phyloP scores from a whole-genome alignment of 1,140 invertebrate species.

The Megalopta genalis region DNA sequence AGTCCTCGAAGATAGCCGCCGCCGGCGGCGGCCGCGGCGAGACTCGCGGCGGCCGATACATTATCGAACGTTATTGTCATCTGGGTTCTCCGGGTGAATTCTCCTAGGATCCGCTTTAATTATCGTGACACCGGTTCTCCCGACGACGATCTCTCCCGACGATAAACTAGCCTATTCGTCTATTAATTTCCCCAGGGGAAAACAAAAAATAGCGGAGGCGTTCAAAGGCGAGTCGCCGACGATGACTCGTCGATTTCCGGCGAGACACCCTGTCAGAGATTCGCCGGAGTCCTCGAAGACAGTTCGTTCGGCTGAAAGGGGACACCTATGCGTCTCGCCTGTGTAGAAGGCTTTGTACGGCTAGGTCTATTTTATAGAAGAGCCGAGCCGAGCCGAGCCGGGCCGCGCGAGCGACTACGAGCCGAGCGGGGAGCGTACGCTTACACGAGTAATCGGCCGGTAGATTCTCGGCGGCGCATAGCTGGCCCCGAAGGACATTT shows the following conservation, averaged over 20 bases:
- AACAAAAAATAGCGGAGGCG: background rate
- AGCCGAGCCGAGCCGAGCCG: no score
- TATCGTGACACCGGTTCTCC: background rate
- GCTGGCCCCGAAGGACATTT: conserved; percentile 5
- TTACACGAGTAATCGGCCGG: background rate
- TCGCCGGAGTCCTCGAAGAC: background rate
- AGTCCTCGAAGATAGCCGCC: no score
- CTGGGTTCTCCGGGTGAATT: no score
- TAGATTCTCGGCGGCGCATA: background rate
- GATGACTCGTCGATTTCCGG: background rate
- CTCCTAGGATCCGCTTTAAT: conserved; percentile 5
- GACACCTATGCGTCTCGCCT: no score
- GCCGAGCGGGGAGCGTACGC: no score
- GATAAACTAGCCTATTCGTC: background rate
- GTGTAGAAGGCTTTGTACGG: no score
- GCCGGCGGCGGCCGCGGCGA: no score
- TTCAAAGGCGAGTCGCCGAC: background rate
- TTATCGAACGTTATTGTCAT: conserved; percentile 10
- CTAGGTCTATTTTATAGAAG: background rate
- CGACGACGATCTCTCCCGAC: background rate
- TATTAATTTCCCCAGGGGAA: background rate
- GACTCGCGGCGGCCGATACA: background rate
- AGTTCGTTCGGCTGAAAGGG: background rate
- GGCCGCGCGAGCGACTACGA: no score
- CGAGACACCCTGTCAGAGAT: background rate